phyloP scores from a whole-genome alignment of 2,888 invertebrate species.

The Latrodectus hesperus region DNA sequence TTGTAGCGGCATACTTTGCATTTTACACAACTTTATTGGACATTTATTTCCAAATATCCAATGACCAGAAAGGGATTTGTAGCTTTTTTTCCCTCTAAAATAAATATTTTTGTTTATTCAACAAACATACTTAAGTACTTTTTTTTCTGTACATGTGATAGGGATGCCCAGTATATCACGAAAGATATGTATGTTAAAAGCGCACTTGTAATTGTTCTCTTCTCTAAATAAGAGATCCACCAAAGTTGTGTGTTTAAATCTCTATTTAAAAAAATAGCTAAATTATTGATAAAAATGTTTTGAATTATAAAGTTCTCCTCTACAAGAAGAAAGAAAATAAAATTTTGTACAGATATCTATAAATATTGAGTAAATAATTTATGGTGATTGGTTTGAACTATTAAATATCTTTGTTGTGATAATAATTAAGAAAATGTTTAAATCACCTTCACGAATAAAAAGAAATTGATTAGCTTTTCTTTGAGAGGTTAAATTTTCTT shows the following conservation, averaged over 20 bases:
- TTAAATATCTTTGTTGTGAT: too few relatives aligned
- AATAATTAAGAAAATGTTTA: too few relatives aligned
- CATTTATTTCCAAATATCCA: background rate
- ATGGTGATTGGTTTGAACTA: too few relatives aligned
- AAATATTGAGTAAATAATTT: too few relatives aligned
- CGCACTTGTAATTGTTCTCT: constrained; percentile 8
- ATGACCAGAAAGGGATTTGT: background rate
- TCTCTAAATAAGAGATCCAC: background rate
- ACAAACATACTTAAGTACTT: background rate
- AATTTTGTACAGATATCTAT: too few relatives aligned
- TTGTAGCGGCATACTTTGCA: background rate
- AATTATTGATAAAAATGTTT: background rate
- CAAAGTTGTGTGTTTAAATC: background rate
- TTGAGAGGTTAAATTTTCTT: too few relatives aligned
- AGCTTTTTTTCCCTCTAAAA: background rate
- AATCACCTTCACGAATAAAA: too few relatives aligned
- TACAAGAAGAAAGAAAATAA: too few relatives aligned
- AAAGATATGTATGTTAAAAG: constrained; percentile 50
- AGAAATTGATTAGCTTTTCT: too few relatives aligned
- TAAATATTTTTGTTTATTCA: background rate
- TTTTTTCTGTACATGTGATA: background rate
- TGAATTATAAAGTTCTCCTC: too few relatives aligned
- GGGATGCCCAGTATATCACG: constrained; percentile 7
- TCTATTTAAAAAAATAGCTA: background rate
- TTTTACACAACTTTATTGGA: background rate